Evolutionary conservation across 1,140 invertebrate genomes (phyloP).

Genomic region (Acromyrmex heyeri): DNA sequence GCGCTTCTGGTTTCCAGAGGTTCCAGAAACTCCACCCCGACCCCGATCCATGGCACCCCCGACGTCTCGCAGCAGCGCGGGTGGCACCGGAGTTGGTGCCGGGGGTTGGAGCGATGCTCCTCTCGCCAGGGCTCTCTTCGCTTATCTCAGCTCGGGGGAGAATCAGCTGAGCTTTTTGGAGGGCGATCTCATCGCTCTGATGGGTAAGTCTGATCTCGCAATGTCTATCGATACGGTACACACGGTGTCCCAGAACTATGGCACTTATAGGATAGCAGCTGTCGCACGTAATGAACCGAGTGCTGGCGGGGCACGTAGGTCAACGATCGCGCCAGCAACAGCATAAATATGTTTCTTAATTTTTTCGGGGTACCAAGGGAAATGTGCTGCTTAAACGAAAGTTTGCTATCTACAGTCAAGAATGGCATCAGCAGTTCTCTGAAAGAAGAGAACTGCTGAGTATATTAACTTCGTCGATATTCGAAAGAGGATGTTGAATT

Average conservation of each 20-base stretch:
- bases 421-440: no score
- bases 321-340: neutral
- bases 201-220: slow-evolving; percentile 88
- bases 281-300: neutral
- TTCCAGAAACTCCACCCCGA: slow-evolving; percentile 88
- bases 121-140: slow-evolving; percentile 94
- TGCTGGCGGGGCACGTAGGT: neutral
- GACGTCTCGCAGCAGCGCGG: slow-evolving; percentile 87
- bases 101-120: slow-evolving; percentile 87
- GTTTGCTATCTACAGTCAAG: neutral
- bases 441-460: no score
- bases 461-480: no score
- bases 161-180: slow-evolving; percentile 97
- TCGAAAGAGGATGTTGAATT: no score
- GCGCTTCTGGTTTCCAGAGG: slow-evolving; percentile 80
- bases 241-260: neutral
- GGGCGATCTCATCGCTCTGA: slow-evolving; percentile 95
- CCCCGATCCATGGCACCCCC: slow-evolving; percentile 92
- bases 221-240: neutral
- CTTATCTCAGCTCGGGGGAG: slow-evolving; percentile 95
- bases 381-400: neutral
- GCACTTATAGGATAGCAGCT: neutral
- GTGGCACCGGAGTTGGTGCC: slow-evolving; percentile 71
- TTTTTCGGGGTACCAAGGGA: neutral
- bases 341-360: neutral